Percentiles rank a stretch among this genome's conserved stretches.
Evolutionary conservation across 2,797 vertebrate genomes (phyloP).

Genomic region (Enteromius mattozi): DNA sequence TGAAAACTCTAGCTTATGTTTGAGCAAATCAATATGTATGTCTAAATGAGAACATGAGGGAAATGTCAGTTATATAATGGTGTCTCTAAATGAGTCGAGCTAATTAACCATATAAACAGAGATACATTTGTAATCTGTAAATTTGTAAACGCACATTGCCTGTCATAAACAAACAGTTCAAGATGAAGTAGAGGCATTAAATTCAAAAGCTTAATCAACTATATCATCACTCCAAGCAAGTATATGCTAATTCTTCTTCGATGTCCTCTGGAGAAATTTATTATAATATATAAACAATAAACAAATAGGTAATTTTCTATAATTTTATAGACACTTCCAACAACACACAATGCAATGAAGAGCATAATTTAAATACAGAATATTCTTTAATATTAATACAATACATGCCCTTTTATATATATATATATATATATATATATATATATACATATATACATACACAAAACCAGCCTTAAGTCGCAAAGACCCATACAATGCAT

Average conservation of each 20-base stretch:
- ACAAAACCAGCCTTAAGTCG: too few relatives aligned
- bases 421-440: too few relatives aligned
- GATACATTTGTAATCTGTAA: not conserved
- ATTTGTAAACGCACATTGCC: conserved; percentile 13
- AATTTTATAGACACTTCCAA: not conserved
- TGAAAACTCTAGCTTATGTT: not conserved
- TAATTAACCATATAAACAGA: conserved; percentile 20
- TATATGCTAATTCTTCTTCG: not conserved
- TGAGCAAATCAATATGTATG: not conserved
- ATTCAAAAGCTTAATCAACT: conserved; percentile 7
- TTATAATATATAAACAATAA: too few relatives aligned
- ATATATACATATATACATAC: too few relatives aligned
- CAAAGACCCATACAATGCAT: too few relatives aligned
- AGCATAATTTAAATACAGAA: not conserved
- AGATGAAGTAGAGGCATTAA: not conserved
- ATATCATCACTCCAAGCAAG: not conserved
- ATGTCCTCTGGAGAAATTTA: not conserved
- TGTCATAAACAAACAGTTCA: conserved; percentile 15
- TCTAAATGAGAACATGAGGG: not conserved
- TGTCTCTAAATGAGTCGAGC: not conserved
- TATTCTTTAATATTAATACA: not conserved
- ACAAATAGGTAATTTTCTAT: not conserved
- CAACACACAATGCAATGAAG: not conserved
- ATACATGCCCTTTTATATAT: not conserved
- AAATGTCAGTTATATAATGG: conserved; percentile 10